A percentile compares a stretch with the other conserved stretches of the same genome.
These are phyloP conservation scores for Lasiommata megera DNA, from an alignment of 2,888 invertebrate genomes.

Conservation along the genomic window DNA sequence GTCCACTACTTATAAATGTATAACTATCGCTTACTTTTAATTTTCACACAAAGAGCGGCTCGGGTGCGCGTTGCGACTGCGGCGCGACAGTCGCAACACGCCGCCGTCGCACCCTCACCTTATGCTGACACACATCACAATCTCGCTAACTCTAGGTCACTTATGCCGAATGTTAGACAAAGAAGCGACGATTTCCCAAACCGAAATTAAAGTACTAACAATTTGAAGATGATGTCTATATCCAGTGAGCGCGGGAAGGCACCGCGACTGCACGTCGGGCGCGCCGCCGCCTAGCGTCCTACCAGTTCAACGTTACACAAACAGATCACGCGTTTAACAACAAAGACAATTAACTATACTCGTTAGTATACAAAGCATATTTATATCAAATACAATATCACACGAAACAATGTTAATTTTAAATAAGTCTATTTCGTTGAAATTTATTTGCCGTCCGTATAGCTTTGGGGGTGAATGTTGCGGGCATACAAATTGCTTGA, in stretches of 20 bases:
- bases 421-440: not conserved
- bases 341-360: not conserved
- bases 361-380: not conserved
- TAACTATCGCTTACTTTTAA: constrained; percentile 77
- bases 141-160: constrained; percentile 66
- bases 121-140: constrained; percentile 59
- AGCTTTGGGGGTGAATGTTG: not conserved
- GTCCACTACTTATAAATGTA: constrained; percentile 80
- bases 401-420: not conserved
- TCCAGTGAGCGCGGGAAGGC: constrained; percentile 30
- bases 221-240: constrained; percentile 50
- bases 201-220: constrained; percentile 66
- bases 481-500: not conserved
- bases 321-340: not conserved
- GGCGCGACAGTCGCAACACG: constrained; percentile 27
- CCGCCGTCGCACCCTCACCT: constrained; percentile 40
- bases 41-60: constrained; percentile 76
- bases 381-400: constrained; percentile 1
- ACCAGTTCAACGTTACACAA: not conserved
- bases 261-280: constrained; percentile 11
- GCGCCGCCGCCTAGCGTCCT: not conserved
- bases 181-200: constrained; percentile 69
- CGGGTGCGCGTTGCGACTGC: constrained; percentile 34
- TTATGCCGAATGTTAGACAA: constrained; percentile 69
- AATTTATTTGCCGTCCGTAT: not conserved